Conservation (phyloP, 2,113 vertebrate genomes). For the Pelecanus crispus region DNA sequence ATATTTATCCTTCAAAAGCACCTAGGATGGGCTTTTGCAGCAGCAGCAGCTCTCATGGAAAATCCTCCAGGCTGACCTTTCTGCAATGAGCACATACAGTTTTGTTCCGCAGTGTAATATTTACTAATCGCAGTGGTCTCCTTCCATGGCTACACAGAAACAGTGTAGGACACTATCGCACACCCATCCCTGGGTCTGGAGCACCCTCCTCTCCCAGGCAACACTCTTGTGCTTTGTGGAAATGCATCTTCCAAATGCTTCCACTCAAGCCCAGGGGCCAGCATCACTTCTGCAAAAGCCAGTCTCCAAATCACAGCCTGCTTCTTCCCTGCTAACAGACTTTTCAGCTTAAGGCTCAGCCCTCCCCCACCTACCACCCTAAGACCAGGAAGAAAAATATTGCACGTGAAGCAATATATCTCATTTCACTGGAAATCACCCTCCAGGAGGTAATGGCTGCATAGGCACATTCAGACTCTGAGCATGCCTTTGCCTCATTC, state of each 20-base stretch:
- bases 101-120: not conserved
- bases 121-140: not conserved
- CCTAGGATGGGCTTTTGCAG: not conserved
- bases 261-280: not conserved
- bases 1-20: not conserved
- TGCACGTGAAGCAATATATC: not conserved
- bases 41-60: not conserved
- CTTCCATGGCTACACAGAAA: not conserved
- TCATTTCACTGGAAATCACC: not conserved
- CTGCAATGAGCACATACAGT: not conserved
- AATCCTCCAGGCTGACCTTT: not conserved
- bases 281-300: not conserved
- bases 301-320: not conserved
- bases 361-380: not conserved
- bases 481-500: not conserved
- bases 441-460: not conserved
- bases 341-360: not conserved
- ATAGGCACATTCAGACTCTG: not conserved
- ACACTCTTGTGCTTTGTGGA: not conserved
- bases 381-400: not conserved
- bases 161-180: accelerated
- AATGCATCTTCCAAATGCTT: not conserved
- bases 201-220: not conserved
- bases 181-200: not conserved
- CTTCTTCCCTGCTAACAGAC: not conserved